Evolutionary conservation across 1,140 invertebrate species (phyloP).

Genomic region (Ceratosolen fusciceps): DNA sequence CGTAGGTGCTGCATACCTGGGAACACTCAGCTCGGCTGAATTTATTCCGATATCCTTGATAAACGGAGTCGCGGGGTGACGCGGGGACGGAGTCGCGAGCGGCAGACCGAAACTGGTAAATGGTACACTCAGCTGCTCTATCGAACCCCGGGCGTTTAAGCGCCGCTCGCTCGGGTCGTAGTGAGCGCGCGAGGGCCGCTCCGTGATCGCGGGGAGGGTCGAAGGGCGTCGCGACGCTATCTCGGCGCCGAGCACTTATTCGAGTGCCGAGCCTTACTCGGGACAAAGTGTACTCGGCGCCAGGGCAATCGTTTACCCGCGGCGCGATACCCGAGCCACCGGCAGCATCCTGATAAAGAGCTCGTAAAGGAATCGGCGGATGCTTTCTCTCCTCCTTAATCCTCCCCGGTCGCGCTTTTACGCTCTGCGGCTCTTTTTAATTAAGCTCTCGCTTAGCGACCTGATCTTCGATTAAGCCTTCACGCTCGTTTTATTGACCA

Average conservation of each 20-base stretch:
- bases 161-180: no score
- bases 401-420: not conserved
- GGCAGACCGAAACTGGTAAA: conserved; percentile 3
- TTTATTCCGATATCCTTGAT: not conserved
- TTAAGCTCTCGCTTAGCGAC: no score
- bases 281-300: conserved; percentile 56
- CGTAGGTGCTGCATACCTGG: not conserved
- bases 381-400: no score
- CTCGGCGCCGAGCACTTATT: conserved; percentile 57
- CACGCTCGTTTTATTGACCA: no score
- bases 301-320: conserved; percentile 60
- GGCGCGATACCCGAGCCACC: conserved; percentile 30
- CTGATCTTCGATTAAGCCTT: no score
- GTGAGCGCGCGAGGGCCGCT: no score
- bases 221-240: conserved; percentile 51
- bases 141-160: no score
- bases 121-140: no score
- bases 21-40: conserved; percentile 3
- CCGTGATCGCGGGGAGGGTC: not conserved
- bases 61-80: not conserved
- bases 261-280: conserved; percentile 54
- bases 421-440: not conserved
- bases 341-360: not conserved
- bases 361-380: not conserved
- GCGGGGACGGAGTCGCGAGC: not conserved